Evolutionary conservation across 2,888 invertebrate genomes (phyloP).

Genomic region (Caenorhabditis sp.): DNA sequence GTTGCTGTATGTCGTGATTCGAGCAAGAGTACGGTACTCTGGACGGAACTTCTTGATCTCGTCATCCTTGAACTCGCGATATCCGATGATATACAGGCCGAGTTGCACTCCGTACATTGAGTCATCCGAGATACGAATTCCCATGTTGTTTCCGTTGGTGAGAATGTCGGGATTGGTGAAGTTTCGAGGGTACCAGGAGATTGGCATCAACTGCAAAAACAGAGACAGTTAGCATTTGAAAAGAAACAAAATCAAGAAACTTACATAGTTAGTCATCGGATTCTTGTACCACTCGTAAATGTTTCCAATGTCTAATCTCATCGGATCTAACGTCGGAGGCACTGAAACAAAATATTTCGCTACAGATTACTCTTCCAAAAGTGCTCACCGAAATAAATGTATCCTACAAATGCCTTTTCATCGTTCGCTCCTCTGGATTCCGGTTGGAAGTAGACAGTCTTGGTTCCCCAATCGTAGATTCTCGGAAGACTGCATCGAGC

Average conservation of each 20-base stretch:
- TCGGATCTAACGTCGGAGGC: constrained; percentile 83
- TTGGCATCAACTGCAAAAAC: constrained; percentile 81
- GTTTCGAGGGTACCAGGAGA: constrained; percentile 82
- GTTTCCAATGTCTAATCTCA: constrained; percentile 81
- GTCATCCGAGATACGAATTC: constrained; percentile 78
- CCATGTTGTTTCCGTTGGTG: constrained; percentile 70
- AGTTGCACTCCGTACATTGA: constrained; percentile 80
- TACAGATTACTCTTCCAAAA: no score
- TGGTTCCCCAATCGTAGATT: constrained; percentile 83
- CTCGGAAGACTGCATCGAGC: constrained; percentile 81
- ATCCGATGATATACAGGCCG: constrained; percentile 82
- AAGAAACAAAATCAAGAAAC: constrained; percentile 3
- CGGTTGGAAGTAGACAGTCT: constrained; percentile 82
- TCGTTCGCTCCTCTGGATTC: constrained; percentile 80
- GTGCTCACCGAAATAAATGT: constrained; percentile 81
- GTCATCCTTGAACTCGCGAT: constrained; percentile 76
- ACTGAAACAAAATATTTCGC: constrained; percentile 69
- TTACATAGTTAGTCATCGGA: constrained; percentile 76
- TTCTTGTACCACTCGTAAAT: constrained; percentile 82
- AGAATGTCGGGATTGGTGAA: constrained; percentile 81
- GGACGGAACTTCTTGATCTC: constrained; percentile 83
- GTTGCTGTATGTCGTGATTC: constrained; percentile 79
- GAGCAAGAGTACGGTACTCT: constrained; percentile 80
- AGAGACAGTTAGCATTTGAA: no score
- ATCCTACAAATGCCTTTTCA: constrained; percentile 83